Conservation (phyloP, 2,888 invertebrate genomes). For the Epirrita christyi region DNA sequence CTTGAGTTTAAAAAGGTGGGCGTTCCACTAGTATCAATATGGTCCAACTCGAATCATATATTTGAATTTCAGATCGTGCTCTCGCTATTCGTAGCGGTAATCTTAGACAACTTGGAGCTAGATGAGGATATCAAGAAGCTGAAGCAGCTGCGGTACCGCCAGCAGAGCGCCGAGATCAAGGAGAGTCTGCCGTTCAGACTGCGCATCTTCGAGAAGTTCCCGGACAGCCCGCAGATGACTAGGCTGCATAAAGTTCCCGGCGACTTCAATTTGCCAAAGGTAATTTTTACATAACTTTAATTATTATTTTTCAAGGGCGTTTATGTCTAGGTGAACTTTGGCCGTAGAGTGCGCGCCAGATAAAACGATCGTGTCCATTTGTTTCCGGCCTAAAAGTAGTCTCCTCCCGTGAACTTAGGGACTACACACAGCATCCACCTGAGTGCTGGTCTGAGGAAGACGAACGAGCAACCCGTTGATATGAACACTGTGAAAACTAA, state of each 20-base stretch:
- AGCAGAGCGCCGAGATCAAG: slow-evolving; percentile 99
- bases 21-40: too few species aligned
- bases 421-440: too few species aligned
- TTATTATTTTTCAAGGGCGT: too few species aligned
- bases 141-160: slow-evolving; percentile 98
- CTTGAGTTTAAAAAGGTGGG: too few species aligned
- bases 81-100: slow-evolving; percentile 99
- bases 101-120: slow-evolving; percentile 99
- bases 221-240: slow-evolving; percentile 99
- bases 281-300: slow-evolving; percentile 49
- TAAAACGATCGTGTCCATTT: too few species aligned
- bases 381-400: too few species aligned
- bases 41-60: too few species aligned
- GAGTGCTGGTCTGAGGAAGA: slow-evolving; percentile 95
- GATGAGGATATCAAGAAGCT: slow-evolving; percentile 99
- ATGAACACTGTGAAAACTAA: slow-evolving; percentile 87
- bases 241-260: slow-evolving; percentile 96
- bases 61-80: slow-evolving; percentile 93
- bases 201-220: slow-evolving; percentile 98
- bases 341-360: too few species aligned
- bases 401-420: too few species aligned
- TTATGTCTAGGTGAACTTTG: too few species aligned
- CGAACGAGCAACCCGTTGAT: slow-evolving; percentile 88
- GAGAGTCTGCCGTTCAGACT: slow-evolving; percentile 97
- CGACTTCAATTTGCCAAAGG: slow-evolving; percentile 95